Conservation (phyloP, 2,888 invertebrate species). For the Eugnorisma glareosa region DNA sequence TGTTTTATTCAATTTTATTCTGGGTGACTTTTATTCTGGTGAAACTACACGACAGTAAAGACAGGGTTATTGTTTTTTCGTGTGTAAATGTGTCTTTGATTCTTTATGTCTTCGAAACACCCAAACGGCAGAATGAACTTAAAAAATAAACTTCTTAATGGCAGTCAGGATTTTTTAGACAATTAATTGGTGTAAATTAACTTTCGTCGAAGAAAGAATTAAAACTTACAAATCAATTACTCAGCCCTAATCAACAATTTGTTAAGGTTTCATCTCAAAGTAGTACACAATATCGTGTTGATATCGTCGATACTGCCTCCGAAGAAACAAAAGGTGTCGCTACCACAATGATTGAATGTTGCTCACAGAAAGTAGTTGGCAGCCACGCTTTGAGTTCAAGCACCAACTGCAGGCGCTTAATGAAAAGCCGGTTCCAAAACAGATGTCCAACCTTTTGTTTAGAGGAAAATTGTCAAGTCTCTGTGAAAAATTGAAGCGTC, state of each 20-base stretch:
- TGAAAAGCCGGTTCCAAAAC: constrained; percentile 76
- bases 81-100: not conserved
- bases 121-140: not conserved
- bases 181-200: not conserved
- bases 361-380: constrained; percentile 73
- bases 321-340: constrained; percentile 71
- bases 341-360: constrained; percentile 75
- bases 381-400: constrained; percentile 72
- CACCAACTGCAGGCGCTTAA: constrained; percentile 71
- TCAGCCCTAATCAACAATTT: not conserved
- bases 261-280: not conserved
- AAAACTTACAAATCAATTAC: not conserved
- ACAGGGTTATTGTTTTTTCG: not conserved
- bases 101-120: not conserved
- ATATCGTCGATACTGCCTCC: constrained; percentile 52
- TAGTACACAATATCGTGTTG: constrained; percentile 17
- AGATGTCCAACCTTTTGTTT: constrained; percentile 74
- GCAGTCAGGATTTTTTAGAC: not conserved
- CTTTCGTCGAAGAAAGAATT: not conserved
- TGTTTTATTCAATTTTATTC: not conserved
- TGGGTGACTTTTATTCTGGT: no score
- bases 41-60: not conserved
- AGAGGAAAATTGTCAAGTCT: constrained; percentile 72
- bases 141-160: not conserved
- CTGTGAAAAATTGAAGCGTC: constrained; percentile 67